Evolutionary conservation across 2,888 invertebrate genomes (phyloP).

Genomic region (Athalia rosae): DNA sequence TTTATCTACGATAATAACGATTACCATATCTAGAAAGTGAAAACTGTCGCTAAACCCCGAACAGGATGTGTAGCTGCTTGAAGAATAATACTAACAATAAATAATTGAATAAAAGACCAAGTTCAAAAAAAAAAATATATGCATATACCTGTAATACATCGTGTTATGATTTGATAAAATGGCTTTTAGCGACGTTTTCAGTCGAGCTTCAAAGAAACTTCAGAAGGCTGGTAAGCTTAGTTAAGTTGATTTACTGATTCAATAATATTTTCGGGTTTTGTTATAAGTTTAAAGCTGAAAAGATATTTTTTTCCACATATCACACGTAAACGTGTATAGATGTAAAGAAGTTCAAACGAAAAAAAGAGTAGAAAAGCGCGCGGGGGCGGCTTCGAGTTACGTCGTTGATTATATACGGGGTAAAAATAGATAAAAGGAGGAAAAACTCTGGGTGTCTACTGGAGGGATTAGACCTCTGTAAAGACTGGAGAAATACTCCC

Average conservation of each 20-base stretch:
- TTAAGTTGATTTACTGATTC: conserved; percentile 47
- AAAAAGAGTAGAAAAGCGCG: background rate
- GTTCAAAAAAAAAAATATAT: background rate
- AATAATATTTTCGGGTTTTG: conserved; percentile 48
- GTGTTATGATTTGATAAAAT: conserved; percentile 48
- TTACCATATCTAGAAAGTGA: no score
- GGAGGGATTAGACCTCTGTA: conserved; percentile 37
- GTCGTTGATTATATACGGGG: conserved; percentile 16
- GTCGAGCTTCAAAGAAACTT: conserved; percentile 27
- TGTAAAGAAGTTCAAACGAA: background rate
- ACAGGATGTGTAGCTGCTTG: background rate
- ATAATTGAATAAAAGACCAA: background rate
- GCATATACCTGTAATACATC: background rate
- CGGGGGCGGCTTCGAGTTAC: conserved; percentile 17
- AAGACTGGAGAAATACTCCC: conserved; percentile 39
- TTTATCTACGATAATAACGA: background rate
- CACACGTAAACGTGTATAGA: background rate
- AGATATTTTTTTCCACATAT: background rate
- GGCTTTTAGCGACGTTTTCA: conserved; percentile 26
- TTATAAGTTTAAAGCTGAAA: conserved; percentile 32
- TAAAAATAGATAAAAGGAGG: conserved; percentile 47
- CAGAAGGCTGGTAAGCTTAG: conserved; percentile 28
- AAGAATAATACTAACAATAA: background rate
- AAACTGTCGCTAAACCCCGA: no score
- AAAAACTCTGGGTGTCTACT: conserved; percentile 39